A percentile compares a stretch with the other conserved stretches of the same genome.
Conservation (phyloP, 2,797 vertebrate species). For the Dicrostonyx torquatus region DNA sequence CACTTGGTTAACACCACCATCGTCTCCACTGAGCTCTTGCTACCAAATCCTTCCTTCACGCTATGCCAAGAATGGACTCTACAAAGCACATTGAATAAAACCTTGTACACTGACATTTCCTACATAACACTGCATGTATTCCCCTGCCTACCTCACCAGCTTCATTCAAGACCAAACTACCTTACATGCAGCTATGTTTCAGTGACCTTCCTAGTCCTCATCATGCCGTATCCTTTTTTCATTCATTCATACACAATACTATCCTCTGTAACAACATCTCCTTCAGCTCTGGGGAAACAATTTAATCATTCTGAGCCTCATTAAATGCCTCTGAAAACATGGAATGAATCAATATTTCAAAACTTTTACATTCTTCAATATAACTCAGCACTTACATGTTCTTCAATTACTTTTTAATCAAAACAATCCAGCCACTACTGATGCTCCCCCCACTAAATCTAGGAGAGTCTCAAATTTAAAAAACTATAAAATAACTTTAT, state of each 20-base stretch:
- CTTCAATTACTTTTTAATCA: constrained; percentile 53
- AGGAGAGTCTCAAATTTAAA: neutral
- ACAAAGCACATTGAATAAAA: neutral
- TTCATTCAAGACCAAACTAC: too few relatives aligned
- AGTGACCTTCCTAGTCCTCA: neutral
- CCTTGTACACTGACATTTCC: neutral
- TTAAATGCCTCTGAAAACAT: neutral
- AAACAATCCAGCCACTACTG: constrained; percentile 64
- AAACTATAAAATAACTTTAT: constrained; percentile 68
- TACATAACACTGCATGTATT: neutral
- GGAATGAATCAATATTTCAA: neutral
- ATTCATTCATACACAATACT: neutral
- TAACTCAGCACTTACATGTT: neutral
- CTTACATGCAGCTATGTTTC: rapidly evolving
- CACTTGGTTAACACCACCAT: too few relatives aligned
- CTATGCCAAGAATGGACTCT: neutral
- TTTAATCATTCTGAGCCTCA: neutral
- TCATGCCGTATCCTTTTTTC: neutral
- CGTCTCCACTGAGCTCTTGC: neutral
- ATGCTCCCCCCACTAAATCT: neutral
- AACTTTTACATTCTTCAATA: neutral
- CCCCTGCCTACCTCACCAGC: neutral
- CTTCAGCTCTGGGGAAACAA: neutral
- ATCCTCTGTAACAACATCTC: neutral
- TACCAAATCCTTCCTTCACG: neutral